Conservation (phyloP, 2,888 invertebrate species). For the Kuschelorhynchus macadamiae region DNA sequence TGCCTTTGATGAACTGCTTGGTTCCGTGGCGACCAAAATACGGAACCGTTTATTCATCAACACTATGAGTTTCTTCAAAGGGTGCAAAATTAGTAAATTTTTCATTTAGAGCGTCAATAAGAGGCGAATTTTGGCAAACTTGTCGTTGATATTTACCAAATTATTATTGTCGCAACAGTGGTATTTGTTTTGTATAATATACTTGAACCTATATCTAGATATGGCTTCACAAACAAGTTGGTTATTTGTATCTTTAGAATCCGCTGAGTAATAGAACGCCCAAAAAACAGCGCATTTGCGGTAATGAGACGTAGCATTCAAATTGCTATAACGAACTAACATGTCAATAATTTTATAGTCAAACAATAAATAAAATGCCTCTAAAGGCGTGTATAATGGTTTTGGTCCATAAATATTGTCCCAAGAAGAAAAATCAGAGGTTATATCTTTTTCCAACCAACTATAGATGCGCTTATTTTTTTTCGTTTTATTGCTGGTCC, state of each 20-base stretch:
- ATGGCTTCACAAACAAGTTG: not conserved
- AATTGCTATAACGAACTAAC: too few species aligned
- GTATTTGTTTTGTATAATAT: slow-evolving; percentile 16
- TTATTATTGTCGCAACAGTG: slow-evolving; percentile 13
- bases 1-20: slow-evolving; percentile 58
- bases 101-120: slow-evolving; percentile 23
- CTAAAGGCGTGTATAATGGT: too few species aligned
- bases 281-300: too few species aligned
- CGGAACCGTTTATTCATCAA: slow-evolving; percentile 50
- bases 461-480: too few species aligned
- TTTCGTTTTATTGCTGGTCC: too few species aligned
- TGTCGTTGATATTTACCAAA: not conserved
- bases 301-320: too few species aligned
- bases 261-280: too few species aligned
- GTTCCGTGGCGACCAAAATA: slow-evolving; percentile 50
- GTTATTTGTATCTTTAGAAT: slow-evolving; percentile 8
- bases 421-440: too few species aligned
- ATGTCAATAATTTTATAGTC: too few species aligned
- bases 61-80: slow-evolving; percentile 46
- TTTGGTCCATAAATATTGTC: too few species aligned
- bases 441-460: too few species aligned
- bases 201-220: slow-evolving; percentile 23
- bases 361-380: too few species aligned
- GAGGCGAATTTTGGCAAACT: slow-evolving; percentile 27
- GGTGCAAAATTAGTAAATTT: slow-evolving; percentile 21